phyloP scores from a whole-genome alignment of 2,888 invertebrate species.

The Apamea sordens region DNA sequence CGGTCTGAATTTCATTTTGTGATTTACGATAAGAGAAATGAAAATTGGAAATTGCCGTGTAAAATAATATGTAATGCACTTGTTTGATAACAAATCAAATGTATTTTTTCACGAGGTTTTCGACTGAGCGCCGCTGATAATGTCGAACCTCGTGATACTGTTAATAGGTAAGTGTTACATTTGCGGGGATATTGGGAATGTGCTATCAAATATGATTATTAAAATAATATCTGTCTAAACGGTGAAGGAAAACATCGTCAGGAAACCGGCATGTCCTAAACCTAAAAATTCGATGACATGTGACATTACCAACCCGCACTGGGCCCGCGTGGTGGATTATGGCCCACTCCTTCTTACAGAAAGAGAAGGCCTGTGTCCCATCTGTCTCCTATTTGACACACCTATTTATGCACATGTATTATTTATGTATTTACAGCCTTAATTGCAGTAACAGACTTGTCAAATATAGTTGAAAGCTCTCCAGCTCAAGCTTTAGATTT shows the following conservation, averaged over 20 bases:
- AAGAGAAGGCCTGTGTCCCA: too few species aligned
- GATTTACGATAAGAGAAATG: constrained; percentile 81
- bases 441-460: constrained; percentile 31
- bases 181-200: constrained; percentile 4
- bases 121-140: constrained; percentile 68
- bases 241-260: too few species aligned
- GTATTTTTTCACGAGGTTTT: constrained; percentile 70
- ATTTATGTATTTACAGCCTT: constrained; percentile 48
- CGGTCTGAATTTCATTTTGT: constrained; percentile 58
- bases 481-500: constrained; percentile 32
- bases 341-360: too few species aligned
- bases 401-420: background rate
- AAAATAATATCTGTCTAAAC: background rate
- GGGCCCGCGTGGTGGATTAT: too few species aligned
- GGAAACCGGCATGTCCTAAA: too few species aligned
- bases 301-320: too few species aligned
- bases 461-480: constrained; percentile 34
- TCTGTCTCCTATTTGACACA: background rate
- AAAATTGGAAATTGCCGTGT: constrained; percentile 84
- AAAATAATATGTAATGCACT: constrained; percentile 73
- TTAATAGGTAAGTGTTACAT: constrained; percentile 70
- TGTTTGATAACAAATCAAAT: constrained; percentile 70
- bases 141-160: constrained; percentile 71
- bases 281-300: too few species aligned
- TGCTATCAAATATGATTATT: background rate